phyloP scores from a whole-genome alignment of 2,113 vertebrate genomes.

The Sceloporus tristichus region DNA sequence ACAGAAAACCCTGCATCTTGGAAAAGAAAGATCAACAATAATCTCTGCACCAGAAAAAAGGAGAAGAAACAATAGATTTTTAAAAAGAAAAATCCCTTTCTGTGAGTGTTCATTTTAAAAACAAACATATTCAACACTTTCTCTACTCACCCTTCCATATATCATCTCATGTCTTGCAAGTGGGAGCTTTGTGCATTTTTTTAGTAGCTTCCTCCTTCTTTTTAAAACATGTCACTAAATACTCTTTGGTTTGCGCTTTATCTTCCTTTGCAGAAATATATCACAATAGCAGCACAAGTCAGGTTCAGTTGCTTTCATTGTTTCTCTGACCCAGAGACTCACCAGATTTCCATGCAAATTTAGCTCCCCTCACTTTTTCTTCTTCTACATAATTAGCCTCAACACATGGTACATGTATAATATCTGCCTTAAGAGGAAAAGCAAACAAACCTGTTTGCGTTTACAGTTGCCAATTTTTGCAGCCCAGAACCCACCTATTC shows the following conservation, averaged over 20 bases:
- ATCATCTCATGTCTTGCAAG: slow-evolving; percentile 63
- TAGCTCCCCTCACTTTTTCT: slow-evolving; percentile 1
- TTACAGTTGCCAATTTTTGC: slow-evolving; percentile 44
- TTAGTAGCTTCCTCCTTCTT: slow-evolving; percentile 45
- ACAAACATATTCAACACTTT: slow-evolving; percentile 67
- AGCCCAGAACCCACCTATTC: slow-evolving; percentile 31
- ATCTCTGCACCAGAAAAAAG: slow-evolving; percentile 78
- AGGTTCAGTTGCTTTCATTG: slow-evolving; percentile 40
- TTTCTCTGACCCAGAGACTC: slow-evolving; percentile 49
- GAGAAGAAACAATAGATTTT: slow-evolving; percentile 29
- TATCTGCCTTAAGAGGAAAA: slow-evolving; percentile 27
- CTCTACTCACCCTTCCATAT: slow-evolving; percentile 38
- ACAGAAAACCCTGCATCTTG: slow-evolving; percentile 35
- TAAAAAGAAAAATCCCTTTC: neutral
- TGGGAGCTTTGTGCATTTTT: slow-evolving; percentile 57
- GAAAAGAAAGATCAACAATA: slow-evolving; percentile 45
- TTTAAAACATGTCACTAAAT: slow-evolving; percentile 69
- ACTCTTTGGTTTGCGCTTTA: slow-evolving; percentile 84
- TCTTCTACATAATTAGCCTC: slow-evolving; percentile 57
- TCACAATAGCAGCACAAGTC: slow-evolving; percentile 74
- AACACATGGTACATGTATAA: slow-evolving; percentile 32
- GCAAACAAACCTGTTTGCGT: slow-evolving; percentile 15
- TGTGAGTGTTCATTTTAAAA: slow-evolving; percentile 60
- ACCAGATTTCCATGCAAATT: rapidly evolving
- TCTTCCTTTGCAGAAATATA: slow-evolving; percentile 63